phyloP scores from a whole-genome alignment of 2,113 vertebrate genomes.

The Elgaria multicarinata region DNA sequence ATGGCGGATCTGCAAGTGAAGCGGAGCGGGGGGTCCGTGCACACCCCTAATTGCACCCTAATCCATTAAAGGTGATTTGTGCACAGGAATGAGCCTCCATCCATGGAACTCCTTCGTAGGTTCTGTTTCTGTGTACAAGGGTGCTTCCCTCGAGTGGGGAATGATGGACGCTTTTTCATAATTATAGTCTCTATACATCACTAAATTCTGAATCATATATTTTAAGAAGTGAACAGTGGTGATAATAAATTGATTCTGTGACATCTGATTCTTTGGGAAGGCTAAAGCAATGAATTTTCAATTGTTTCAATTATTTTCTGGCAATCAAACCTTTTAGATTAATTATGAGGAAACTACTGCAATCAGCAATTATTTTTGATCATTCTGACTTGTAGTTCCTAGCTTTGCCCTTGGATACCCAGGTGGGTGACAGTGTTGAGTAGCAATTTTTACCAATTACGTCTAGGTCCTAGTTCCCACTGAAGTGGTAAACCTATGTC shows the following conservation, averaged over 20 bases:
- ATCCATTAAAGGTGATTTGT: neutral
- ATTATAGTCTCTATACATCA: neutral
- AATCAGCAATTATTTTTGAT: neutral
- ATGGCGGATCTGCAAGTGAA: no score
- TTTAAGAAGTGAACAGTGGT: conserved; percentile 3
- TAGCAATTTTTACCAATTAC: neutral
- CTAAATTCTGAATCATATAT: neutral
- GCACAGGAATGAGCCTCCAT: neutral
- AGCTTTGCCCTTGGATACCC: neutral
- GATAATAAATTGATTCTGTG: conserved; percentile 25
- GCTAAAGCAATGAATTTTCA: neutral
- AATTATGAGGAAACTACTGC: neutral
- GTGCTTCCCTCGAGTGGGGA: neutral
- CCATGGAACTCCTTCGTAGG: neutral
- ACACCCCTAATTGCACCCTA: no score
- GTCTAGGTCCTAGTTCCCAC: neutral
- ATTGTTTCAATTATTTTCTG: neutral
- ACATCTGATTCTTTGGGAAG: neutral
- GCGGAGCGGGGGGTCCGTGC: no score
- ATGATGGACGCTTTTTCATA: neutral
- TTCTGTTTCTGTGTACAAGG: neutral
- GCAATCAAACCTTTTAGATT: neutral
- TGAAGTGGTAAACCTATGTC: neutral
- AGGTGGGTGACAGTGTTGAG: neutral
- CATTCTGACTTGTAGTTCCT: neutral